Evolutionary conservation across 92 coral and sea anemone species (phyloP).

Genomic region (Isaurus tuberculatus): DNA sequence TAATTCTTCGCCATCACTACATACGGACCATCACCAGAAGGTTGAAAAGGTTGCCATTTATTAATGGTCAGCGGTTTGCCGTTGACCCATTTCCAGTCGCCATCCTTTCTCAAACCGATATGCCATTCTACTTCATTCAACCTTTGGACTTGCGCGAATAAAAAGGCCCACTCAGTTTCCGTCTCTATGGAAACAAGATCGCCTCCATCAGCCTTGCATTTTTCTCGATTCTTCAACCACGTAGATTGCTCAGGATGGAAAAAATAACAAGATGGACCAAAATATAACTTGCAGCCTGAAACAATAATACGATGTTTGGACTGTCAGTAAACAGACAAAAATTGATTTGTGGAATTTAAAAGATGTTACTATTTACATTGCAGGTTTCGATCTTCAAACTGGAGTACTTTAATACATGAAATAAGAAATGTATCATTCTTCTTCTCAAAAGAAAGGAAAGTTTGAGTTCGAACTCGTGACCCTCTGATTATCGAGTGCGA

Average conservation of each 20-base stretch:
- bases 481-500: no score
- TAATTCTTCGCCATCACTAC: conserved; percentile 56
- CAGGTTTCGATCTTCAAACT: no score
- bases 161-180: conserved; percentile 49
- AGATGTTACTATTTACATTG: no score
- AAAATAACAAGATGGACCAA: conserved; percentile 35
- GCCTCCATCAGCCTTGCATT: conserved; percentile 45
- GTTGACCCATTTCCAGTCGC: conserved; percentile 60
- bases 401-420: no score
- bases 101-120: conserved; percentile 32
- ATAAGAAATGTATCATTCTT: no score
- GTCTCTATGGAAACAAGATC: conserved; percentile 68
- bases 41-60: conserved; percentile 62
- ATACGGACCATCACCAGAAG: conserved; percentile 63
- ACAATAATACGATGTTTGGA: no score
- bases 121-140: conserved; percentile 24
- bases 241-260: conserved; percentile 22
- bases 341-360: no score
- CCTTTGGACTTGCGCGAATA: conserved; percentile 39
- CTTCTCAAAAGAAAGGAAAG: no score
- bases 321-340: no score
- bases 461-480: no score
- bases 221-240: conserved; percentile 50
- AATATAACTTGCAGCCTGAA: conserved; percentile 12
- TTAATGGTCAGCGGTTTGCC: conserved; percentile 55